Evolutionary conservation across 2,888 invertebrate species (phyloP).

Genomic region (Tromatobia lineatoria): DNA sequence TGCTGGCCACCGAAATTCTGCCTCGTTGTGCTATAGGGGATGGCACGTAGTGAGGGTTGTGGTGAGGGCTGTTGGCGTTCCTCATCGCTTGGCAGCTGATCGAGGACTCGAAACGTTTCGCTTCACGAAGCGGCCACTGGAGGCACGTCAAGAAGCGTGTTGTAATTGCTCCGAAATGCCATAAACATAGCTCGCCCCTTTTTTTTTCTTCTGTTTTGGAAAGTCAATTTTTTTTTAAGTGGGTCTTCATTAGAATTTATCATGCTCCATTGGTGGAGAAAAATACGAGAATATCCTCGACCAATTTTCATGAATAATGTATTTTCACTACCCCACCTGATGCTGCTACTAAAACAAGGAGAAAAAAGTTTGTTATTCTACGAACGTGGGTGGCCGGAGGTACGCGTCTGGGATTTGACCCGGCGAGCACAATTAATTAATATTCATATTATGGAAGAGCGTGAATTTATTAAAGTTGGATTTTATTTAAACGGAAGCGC

Average conservation of each 20-base stretch:
- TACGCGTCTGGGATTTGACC: slow-evolving; percentile 57
- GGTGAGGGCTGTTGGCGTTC: slow-evolving; percentile 42
- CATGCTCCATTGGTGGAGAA: slow-evolving; percentile 30
- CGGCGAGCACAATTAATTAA: slow-evolving; percentile 56
- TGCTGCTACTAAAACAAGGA: slow-evolving; percentile 25
- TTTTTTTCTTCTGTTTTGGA: neutral
- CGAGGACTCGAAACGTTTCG: slow-evolving; percentile 40
- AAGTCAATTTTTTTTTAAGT: slow-evolving; percentile 40
- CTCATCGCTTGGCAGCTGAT: slow-evolving; percentile 47
- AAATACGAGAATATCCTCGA: slow-evolving; percentile 43
- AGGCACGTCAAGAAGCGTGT: neutral
- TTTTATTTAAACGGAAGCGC: slow-evolving; percentile 49
- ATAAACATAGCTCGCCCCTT: neutral
- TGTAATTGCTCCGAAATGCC: neutral
- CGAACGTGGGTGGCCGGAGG: slow-evolving; percentile 45
- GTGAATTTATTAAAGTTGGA: slow-evolving; percentile 56
- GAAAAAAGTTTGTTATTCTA: slow-evolving; percentile 57
- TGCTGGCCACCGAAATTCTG: slow-evolving; percentile 42
- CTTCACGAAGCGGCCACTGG: neutral
- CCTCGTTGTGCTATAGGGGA: slow-evolving; percentile 38
- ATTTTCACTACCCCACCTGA: slow-evolving; percentile 24
- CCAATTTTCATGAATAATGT: slow-evolving; percentile 67
- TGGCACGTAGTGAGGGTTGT: neutral
- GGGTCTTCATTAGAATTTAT: slow-evolving; percentile 38
- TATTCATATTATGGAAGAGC: slow-evolving; percentile 67